These are phyloP conservation scores for Parnassius apollo DNA, from an alignment of 2,888 invertebrate genomes.

Conservation along the genomic window DNA sequence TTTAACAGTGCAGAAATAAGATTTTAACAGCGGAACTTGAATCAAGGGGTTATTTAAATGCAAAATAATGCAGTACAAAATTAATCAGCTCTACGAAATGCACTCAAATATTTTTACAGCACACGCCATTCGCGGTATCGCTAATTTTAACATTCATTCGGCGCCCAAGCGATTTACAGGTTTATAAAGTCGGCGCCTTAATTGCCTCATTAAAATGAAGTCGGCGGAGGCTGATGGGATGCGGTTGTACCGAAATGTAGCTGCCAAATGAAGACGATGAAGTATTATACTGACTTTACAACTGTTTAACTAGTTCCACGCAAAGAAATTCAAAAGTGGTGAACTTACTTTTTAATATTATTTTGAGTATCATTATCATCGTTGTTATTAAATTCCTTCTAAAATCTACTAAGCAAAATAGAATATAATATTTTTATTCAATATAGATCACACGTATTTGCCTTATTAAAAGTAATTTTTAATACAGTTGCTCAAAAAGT, in stretches of 20 bases:
- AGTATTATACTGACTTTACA: neutral
- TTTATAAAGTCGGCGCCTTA: slow-evolving; percentile 31
- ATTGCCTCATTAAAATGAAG: slow-evolving; percentile 30
- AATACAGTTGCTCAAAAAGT: too few species aligned
- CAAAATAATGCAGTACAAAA: slow-evolving; percentile 22
- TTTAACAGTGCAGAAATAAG: neutral
- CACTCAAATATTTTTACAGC: slow-evolving; percentile 28
- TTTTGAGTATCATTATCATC: too few species aligned
- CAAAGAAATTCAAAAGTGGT: too few species aligned
- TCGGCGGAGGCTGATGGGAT: slow-evolving; percentile 9
- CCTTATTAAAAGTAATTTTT: too few species aligned
- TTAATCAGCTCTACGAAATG: slow-evolving; percentile 21
- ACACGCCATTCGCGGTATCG: slow-evolving; percentile 29
- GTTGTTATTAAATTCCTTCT: too few species aligned
- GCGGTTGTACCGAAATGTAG: slow-evolving; percentile 7
- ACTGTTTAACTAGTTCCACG: too few species aligned
- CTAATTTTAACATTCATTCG: slow-evolving; percentile 31
- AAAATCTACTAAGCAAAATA: too few species aligned
- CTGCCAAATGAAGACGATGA: neutral
- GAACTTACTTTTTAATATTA: too few species aligned
- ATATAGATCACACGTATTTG: too few species aligned
- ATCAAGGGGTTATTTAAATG: slow-evolving; percentile 22
- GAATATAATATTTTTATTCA: too few species aligned
- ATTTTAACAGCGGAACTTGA: slow-evolving; percentile 9
- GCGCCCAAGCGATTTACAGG: slow-evolving; percentile 28